phyloP scores from a whole-genome alignment of 2,113 vertebrate genomes.

The Nesospiza acunhae region DNA sequence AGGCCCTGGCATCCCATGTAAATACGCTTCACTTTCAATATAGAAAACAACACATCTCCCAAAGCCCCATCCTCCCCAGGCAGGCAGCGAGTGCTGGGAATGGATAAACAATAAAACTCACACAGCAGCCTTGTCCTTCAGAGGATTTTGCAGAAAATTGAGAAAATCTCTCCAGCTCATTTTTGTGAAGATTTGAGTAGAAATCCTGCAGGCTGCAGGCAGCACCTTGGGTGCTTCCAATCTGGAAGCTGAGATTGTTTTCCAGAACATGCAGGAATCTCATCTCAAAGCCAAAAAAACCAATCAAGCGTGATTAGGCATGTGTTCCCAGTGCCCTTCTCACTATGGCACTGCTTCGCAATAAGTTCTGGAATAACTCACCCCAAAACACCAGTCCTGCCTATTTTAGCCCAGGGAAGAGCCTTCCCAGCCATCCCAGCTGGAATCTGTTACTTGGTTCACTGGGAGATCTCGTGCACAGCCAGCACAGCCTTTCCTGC shows the following conservation, averaged over 20 bases:
- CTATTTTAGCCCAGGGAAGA: background rate
- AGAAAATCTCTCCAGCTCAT: background rate
- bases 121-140: background rate
- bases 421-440: background rate
- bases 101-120: background rate
- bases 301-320: background rate
- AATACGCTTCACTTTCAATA: background rate
- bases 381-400: background rate
- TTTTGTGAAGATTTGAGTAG: background rate
- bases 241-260: background rate
- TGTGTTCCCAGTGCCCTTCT: background rate
- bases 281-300: background rate
- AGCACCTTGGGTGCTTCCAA: background rate
- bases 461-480: background rate
- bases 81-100: background rate
- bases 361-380: background rate
- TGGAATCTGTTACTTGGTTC: accelerated
- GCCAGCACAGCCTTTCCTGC: background rate
- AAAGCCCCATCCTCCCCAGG: background rate
- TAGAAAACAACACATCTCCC: background rate
- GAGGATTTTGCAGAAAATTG: background rate
- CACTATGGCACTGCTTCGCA: background rate
- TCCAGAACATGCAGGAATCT: background rate
- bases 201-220: background rate
- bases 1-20: background rate